A percentile compares a stretch with the other conserved stretches of the same genome.
Evolutionary conservation across 1,140 invertebrate species (phyloP).

Genomic region (Lasaia peninsularis): DNA sequence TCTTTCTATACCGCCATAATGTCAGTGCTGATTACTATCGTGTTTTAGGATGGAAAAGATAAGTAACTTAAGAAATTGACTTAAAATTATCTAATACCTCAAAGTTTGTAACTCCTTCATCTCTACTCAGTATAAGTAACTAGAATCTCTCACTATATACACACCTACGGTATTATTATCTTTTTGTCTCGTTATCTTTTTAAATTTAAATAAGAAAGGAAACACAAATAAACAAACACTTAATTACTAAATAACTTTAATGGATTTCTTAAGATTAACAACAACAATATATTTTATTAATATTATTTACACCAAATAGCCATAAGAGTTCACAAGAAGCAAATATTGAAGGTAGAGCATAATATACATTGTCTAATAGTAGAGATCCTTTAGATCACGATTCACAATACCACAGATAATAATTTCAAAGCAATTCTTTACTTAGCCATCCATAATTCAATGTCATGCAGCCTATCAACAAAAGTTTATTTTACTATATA

Average conservation of each 20-base stretch:
- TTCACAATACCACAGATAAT: neutral
- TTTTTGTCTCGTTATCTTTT: neutral
- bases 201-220: constrained; percentile 2
- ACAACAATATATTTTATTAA: constrained; percentile 15
- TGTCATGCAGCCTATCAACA: no score
- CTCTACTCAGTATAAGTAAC: no score
- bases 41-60: no score
- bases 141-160: no score
- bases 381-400: neutral
- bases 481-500: neutral
- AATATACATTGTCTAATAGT: neutral
- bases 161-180: no score
- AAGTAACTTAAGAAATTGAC: no score
- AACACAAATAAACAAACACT: neutral
- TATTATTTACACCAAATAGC: constrained; percentile 17
- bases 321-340: constrained; percentile 6
- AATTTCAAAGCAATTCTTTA: no score
- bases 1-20: no score
- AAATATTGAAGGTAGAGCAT: neutral
- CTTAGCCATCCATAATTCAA: no score
- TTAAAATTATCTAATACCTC: no score
- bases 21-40: no score
- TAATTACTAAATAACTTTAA: constrained; percentile 12
- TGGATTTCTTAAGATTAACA: constrained; percentile 11
- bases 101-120: no score